These are phyloP conservation scores for Acipenser oxyrinchus DNA, from an alignment of 2,797 vertebrate species.

Conservation along the genomic window DNA sequence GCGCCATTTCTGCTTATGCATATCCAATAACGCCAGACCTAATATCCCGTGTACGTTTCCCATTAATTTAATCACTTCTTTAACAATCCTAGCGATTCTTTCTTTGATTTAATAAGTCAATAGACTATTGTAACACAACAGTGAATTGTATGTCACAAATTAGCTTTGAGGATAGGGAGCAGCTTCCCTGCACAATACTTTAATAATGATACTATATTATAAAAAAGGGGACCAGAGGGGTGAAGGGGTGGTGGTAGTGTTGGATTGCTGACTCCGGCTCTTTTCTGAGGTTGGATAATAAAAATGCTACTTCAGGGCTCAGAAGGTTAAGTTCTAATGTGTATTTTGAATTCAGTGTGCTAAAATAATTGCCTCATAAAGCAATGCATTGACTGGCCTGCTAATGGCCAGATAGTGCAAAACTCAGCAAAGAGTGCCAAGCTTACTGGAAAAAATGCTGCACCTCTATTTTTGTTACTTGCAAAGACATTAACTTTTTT, in stretches of 20 bases:
- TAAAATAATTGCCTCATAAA: conserved; percentile 84
- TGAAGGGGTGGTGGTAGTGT: conserved; percentile 19
- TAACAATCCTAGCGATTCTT: conserved; percentile 38
- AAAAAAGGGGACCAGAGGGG: conserved; percentile 46
- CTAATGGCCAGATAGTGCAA: conserved; percentile 69
- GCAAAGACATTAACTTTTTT: conserved; percentile 45
- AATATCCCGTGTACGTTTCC: conserved; percentile 19
- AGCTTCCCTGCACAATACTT: conserved; percentile 70
- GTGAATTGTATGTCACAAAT: conserved; percentile 71
- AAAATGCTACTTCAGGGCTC: conserved; percentile 83
- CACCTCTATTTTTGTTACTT: conserved; percentile 44
- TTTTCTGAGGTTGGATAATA: conserved; percentile 83
- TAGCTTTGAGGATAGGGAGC: conserved; percentile 62
- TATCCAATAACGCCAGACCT: conserved; percentile 38
- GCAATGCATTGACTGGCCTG: conserved; percentile 69
- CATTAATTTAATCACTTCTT: conserved; percentile 25
- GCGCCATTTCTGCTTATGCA: conserved; percentile 48
- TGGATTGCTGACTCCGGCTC: conserved; percentile 73
- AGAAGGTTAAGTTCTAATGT: conserved; percentile 91
- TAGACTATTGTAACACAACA: conserved; percentile 56
- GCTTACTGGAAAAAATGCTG: conserved; percentile 73
- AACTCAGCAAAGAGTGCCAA: conserved; percentile 75
- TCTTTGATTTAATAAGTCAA: conserved; percentile 69
- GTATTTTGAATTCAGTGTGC: conserved; percentile 82
- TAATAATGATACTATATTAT: conserved; percentile 84